These are phyloP conservation scores for Patiria pectinifera DNA, from an alignment of 53 echinoderm and acorn worm species.

Conservation along the genomic window DNA sequence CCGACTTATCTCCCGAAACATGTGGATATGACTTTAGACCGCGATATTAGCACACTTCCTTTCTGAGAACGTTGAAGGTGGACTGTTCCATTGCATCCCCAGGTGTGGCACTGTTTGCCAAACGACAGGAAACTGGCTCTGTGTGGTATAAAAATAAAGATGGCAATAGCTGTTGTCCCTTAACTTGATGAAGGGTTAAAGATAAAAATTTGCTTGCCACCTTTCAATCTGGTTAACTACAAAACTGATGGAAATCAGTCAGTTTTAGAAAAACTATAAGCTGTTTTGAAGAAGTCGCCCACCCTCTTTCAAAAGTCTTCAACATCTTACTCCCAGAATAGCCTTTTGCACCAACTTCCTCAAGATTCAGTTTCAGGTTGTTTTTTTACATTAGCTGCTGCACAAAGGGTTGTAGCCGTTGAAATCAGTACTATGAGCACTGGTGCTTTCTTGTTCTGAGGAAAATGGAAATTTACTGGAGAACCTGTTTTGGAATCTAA, in stretches of 20 bases:
- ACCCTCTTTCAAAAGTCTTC: not conserved
- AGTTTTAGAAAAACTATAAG: not conserved
- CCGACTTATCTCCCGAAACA: not conserved
- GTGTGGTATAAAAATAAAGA: not conserved
- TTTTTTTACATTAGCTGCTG: not conserved
- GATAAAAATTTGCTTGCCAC: not conserved
- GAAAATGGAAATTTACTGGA: not conserved
- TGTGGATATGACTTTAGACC: slow-evolving; percentile 50
- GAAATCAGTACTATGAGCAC: not conserved
- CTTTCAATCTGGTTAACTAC: not conserved
- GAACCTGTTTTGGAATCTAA: not conserved
- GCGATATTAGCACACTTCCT: slow-evolving; percentile 44
- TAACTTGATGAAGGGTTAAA: not conserved
- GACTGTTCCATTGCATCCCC: slow-evolving; percentile 19
- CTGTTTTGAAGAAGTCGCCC: not conserved
- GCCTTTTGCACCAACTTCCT: not conserved
- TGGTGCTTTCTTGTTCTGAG: not conserved
- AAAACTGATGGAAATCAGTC: not conserved
- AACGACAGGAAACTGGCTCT: not conserved
- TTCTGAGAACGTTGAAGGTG: not conserved
- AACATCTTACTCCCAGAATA: not conserved
- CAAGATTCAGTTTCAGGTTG: not conserved
- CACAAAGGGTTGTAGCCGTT: not conserved
- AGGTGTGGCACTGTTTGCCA: not conserved
- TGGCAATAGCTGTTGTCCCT: not conserved